These are phyloP conservation scores for Dysmachus trigonus DNA, from an alignment of 2,888 invertebrate genomes.

Conservation along the genomic window DNA sequence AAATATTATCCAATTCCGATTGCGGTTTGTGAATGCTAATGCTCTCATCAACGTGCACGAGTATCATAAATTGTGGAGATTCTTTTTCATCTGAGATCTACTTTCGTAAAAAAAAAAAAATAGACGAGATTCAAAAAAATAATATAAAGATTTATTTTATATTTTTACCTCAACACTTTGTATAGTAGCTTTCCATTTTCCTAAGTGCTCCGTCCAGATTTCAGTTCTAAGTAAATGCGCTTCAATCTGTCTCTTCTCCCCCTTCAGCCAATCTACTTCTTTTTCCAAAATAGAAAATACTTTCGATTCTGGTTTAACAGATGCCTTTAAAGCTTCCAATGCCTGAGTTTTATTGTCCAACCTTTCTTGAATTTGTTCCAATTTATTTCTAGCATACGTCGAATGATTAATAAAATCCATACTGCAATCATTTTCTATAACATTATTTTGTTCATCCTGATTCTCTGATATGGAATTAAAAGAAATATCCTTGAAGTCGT, in stretches of 20 bases:
- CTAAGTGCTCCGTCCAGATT: constrained; percentile 89
- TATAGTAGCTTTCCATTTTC: constrained; percentile 86
- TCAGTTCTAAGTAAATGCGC: constrained; percentile 86
- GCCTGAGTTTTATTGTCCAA: constrained; percentile 85
- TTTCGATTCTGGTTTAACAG: constrained; percentile 84
- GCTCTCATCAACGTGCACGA: constrained; percentile 77
- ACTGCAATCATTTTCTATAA: constrained; percentile 53
- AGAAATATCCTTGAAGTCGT: constrained; percentile 64
- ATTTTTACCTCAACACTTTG: constrained; percentile 78
- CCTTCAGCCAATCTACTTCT: constrained; percentile 84
- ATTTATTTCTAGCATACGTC: constrained; percentile 80
- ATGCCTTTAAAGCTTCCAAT: constrained; percentile 81
- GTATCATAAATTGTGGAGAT: constrained; percentile 76
- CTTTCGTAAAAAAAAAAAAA: constrained; percentile 48
- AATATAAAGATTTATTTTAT: not conserved
- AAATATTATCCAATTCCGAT: constrained; percentile 63
- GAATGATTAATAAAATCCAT: constrained; percentile 83
- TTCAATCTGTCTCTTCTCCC: constrained; percentile 82
- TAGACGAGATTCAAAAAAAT: not conserved
- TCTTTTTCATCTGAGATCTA: constrained; percentile 67
- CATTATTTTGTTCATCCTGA: constrained; percentile 56
- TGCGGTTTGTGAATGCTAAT: constrained; percentile 64
- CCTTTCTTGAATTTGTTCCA: constrained; percentile 84
- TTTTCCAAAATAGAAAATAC: constrained; percentile 81
- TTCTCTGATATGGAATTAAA: constrained; percentile 56